Percentiles rank a stretch among this genome's conserved stretches.
phyloP scores from a whole-genome alignment of 2,888 invertebrate species.

The Apocheima hispidaria region DNA sequence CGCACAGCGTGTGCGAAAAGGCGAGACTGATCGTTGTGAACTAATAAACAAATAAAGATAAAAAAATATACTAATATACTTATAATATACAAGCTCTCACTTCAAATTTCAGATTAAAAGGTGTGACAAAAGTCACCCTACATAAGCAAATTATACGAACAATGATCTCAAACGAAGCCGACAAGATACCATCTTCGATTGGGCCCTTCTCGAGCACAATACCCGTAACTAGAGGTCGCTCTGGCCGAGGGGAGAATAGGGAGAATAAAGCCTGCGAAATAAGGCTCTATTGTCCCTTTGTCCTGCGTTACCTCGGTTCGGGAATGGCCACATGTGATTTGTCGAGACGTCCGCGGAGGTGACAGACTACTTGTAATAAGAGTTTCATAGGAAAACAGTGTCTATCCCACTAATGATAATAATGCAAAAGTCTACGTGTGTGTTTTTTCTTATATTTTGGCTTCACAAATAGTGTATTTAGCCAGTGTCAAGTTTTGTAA shows the following conservation, averaged over 20 bases:
- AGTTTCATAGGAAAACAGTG: background rate
- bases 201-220: slow-evolving; percentile 42
- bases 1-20: too few relatives aligned
- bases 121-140: slow-evolving; percentile 22
- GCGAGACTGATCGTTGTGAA: too few relatives aligned
- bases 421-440: too few relatives aligned
- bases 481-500: too few relatives aligned
- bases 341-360: slow-evolving; percentile 13
- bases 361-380: background rate
- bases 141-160: slow-evolving; percentile 35
- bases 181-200: slow-evolving; percentile 43
- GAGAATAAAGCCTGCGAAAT: slow-evolving; percentile 27
- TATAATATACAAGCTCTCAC: background rate
- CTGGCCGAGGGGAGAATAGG: slow-evolving; percentile 14
- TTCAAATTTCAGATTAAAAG: slow-evolving; percentile 3
- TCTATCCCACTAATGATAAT: too few relatives aligned
- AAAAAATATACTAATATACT: too few relatives aligned
- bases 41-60: too few relatives aligned
- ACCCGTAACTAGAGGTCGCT: slow-evolving; percentile 40
- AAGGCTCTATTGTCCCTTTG: slow-evolving; percentile 31
- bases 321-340: slow-evolving; percentile 34
- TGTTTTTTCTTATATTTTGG: too few relatives aligned
- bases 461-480: too few relatives aligned
- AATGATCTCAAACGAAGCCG: slow-evolving; percentile 44
- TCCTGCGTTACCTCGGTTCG: slow-evolving; percentile 16